phyloP scores from a whole-genome alignment of 2,113 vertebrate genomes.

The Passer montanus region DNA sequence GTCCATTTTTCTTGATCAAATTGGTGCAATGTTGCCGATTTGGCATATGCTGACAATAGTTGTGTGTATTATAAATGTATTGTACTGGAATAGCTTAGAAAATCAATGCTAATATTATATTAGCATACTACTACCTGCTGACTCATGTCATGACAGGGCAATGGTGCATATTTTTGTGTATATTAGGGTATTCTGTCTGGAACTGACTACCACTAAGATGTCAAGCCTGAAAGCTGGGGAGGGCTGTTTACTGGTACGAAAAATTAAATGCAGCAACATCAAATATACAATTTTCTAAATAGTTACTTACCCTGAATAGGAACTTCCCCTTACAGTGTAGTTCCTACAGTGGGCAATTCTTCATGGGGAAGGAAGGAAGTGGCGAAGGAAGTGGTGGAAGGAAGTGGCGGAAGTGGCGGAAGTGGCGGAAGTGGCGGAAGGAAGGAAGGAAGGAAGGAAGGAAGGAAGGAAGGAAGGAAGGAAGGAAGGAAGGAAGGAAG shows the following conservation, averaged over 20 bases:
- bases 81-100: conserved; percentile 30
- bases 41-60: conserved; percentile 23
- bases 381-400: too few species aligned
- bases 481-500: too few species aligned
- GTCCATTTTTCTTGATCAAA: conserved; percentile 56
- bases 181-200: background rate
- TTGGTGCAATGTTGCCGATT: conserved; percentile 10
- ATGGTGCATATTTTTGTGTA: conserved; percentile 49
- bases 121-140: conserved; percentile 2
- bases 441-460: too few species aligned
- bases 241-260: background rate
- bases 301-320: background rate
- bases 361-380: background rate
- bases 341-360: background rate
- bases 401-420: too few species aligned
- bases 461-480: too few species aligned
- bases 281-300: background rate
- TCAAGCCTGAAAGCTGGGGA: background rate
- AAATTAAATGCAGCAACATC: background rate
- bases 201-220: background rate
- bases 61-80: conserved; percentile 53
- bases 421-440: too few species aligned
- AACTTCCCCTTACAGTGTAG: background rate
- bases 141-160: conserved; percentile 24
- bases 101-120: conserved; percentile 62